These are phyloP conservation scores for Noctua comes DNA, from an alignment of 2,888 invertebrate species.

Conservation along the genomic window DNA sequence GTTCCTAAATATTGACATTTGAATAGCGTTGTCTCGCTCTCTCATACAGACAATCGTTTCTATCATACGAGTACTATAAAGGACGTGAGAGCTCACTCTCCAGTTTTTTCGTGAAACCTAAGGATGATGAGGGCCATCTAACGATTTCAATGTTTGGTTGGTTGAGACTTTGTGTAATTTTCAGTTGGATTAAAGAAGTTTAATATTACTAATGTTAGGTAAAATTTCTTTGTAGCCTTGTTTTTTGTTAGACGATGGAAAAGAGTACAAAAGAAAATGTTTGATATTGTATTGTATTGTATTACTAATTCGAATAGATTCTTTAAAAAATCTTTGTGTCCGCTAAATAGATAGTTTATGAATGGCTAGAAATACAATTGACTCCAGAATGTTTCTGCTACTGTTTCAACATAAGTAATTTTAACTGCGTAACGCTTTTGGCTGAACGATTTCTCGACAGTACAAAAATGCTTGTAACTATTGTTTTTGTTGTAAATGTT, in stretches of 20 bases:
- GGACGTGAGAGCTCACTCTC: neutral
- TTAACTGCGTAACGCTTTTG: neutral
- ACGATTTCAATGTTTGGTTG: neutral
- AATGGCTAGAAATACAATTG: neutral
- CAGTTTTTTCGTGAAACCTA: neutral
- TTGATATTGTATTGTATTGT: too few species aligned
- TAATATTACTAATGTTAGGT: neutral
- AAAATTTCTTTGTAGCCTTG: conserved; percentile 16
- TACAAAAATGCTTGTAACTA: neutral
- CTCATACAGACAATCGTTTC: neutral
- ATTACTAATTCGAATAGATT: too few species aligned
- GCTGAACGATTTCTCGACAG: neutral
- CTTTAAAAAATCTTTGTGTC: conserved; percentile 18
- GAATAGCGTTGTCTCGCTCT: neutral
- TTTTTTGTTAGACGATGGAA: conserved; percentile 14
- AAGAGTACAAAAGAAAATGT: conserved; percentile 37
- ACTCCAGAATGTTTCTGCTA: neutral
- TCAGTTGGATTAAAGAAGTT: conserved; percentile 11
- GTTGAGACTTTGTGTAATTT: conserved; percentile 8
- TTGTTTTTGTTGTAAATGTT: too few species aligned
- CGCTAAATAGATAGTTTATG: conserved; percentile 11
- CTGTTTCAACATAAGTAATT: neutral
- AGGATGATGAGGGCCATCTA: neutral
- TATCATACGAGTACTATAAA: neutral
- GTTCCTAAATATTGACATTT: neutral